Evolutionary conservation across 2,113 vertebrate species (phyloP).

Genomic region (Lutjanus erythropterus): DNA sequence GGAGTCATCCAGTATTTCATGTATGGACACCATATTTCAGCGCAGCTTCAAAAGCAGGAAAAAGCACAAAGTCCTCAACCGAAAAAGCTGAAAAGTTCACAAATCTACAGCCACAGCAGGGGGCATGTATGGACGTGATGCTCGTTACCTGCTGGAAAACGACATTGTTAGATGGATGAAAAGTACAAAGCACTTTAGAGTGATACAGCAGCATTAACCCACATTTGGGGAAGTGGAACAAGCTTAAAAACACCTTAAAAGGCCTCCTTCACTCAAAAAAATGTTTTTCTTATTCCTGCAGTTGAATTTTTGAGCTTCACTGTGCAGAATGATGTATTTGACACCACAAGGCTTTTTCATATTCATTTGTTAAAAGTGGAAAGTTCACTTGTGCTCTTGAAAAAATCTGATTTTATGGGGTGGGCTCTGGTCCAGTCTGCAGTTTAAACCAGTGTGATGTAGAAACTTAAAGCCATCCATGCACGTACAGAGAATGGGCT

Average conservation of each 20-base stretch:
- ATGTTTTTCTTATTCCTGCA: too few species aligned
- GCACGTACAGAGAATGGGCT: too few species aligned
- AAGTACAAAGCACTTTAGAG: neutral
- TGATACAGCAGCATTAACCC: neutral
- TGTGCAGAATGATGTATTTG: too few species aligned
- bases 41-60: neutral
- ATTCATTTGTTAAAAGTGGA: too few species aligned
- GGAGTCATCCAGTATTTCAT: constrained; percentile 2
- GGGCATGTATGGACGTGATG: neutral
- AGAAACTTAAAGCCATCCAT: too few species aligned
- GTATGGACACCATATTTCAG: neutral
- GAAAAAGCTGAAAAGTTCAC: neutral
- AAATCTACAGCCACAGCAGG: neutral
- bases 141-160: neutral
- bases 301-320: too few species aligned
- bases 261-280: too few species aligned
- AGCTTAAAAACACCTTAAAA: neutral
- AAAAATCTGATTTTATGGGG: too few species aligned
- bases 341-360: too few species aligned
- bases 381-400: too few species aligned
- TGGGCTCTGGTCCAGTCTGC: too few species aligned
- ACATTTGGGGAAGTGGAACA: neutral
- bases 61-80: neutral
- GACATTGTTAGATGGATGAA: neutral
- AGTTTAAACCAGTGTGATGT: too few species aligned